Evolutionary conservation across 2,113 vertebrate species (phyloP).

Genomic region (Taxidea taxus): DNA sequence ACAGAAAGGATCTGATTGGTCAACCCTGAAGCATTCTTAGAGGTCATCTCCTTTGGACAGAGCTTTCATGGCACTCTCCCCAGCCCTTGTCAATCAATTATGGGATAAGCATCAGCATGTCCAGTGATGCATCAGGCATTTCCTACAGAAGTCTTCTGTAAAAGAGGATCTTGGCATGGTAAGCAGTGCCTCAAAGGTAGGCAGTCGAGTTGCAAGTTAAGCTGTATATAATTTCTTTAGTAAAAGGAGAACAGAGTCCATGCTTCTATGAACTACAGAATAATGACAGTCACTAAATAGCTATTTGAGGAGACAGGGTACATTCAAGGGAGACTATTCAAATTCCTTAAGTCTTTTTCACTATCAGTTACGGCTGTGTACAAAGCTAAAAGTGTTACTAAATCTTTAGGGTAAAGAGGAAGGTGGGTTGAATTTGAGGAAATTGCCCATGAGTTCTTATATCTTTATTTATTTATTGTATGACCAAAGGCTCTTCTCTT

Average conservation of each 20-base stretch:
- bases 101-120: background rate
- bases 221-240: background rate
- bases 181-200: background rate
- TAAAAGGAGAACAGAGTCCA: background rate
- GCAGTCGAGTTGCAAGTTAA: background rate
- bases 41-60: background rate
- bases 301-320: background rate
- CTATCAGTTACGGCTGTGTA: background rate
- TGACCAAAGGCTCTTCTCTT: background rate
- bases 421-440: background rate
- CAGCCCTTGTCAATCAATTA: background rate
- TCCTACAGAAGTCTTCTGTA: background rate
- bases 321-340: background rate
- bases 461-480: background rate
- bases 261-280: background rate
- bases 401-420: background rate
- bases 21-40: background rate
- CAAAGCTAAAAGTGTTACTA: background rate
- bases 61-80: background rate
- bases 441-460: background rate
- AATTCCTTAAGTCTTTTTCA: background rate
- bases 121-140: background rate
- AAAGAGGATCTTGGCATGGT: background rate
- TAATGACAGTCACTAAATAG: background rate
- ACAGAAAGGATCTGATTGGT: too few species aligned